phyloP scores from a whole-genome alignment of 2,888 invertebrate species.

The Sussaba pulchella region DNA sequence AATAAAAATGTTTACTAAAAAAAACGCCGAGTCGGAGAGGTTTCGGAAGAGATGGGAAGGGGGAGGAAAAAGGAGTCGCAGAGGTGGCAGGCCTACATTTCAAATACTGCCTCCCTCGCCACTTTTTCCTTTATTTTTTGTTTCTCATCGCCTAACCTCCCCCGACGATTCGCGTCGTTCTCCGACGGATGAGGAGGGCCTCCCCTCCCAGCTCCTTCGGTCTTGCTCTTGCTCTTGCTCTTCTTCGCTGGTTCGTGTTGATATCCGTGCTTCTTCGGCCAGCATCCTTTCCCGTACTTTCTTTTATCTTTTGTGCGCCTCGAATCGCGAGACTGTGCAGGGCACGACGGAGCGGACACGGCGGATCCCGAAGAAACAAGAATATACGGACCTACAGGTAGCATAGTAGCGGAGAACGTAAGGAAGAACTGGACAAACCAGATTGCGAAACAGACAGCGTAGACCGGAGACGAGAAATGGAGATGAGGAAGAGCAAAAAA shows the following conservation, averaged over 20 bases:
- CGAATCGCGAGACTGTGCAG: conserved; percentile 42
- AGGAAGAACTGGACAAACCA: conserved; percentile 70
- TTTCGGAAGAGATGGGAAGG: conserved; percentile 35
- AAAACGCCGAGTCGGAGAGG: conserved; percentile 27
- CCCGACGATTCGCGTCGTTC: conserved; percentile 30
- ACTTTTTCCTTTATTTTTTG: conserved; percentile 61
- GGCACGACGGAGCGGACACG: conserved; percentile 39
- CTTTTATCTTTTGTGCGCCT: conserved; percentile 27
- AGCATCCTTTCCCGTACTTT: conserved; percentile 37
- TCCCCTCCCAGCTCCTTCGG: background rate
- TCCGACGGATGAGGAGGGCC: no score
- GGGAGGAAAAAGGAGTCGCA: conserved; percentile 56
- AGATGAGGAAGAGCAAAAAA: conserved; percentile 23
- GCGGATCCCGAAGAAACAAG: conserved; percentile 52
- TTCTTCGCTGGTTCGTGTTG: conserved; percentile 42
- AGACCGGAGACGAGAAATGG: conserved; percentile 35
- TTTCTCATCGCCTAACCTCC: conserved; percentile 50
- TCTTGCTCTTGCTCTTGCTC: conserved; percentile 32
- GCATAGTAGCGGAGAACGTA: conserved; percentile 62
- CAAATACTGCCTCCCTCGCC: conserved; percentile 67
- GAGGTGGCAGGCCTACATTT: conserved; percentile 74
- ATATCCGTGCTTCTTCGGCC: conserved; percentile 48
- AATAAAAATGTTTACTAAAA: no score
- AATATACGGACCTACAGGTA: conserved; percentile 45
- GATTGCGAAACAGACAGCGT: conserved; percentile 63